phyloP scores from a whole-genome alignment of 1,140 invertebrate genomes.

The Matsumurasca onukii region DNA sequence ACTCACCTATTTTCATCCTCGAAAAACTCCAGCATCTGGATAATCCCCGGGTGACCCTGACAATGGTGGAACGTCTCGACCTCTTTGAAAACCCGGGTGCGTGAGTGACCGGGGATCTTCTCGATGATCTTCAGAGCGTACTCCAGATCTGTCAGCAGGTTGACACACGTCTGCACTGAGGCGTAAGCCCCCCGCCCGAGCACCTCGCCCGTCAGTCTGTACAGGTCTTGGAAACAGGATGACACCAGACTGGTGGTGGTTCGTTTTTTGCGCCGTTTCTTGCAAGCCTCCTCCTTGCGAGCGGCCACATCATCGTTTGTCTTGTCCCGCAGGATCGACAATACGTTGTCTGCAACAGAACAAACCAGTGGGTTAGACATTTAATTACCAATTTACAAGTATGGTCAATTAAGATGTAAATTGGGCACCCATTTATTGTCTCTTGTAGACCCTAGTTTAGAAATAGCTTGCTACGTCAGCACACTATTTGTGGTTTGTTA shows the following conservation, averaged over 20 bases:
- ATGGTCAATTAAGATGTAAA: too few relatives aligned
- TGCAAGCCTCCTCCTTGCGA: conserved; percentile 81
- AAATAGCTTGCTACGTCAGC: too few relatives aligned
- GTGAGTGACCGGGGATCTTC: conserved; percentile 89
- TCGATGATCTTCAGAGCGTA: conserved; percentile 98
- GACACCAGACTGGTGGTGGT: conserved; percentile 82
- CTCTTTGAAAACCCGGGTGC: conserved; percentile 93
- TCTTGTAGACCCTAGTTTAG: too few relatives aligned
- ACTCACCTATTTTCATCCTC: conserved; percentile 84
- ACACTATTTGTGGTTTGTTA: too few relatives aligned
- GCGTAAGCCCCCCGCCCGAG: conserved; percentile 96
- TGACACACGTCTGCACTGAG: conserved; percentile 90
- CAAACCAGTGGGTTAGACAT: too few relatives aligned
- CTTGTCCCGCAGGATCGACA: conserved; percentile 47
- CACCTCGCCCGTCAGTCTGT: conserved; percentile 92
- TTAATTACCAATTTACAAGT: too few relatives aligned
- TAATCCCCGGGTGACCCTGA: conserved; percentile 94
- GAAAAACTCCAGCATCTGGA: conserved; percentile 96
- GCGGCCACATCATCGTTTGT: conserved; percentile 55
- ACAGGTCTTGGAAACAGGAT: conserved; percentile 91
- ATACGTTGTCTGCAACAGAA: conserved; percentile 37
- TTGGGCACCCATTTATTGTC: too few relatives aligned
- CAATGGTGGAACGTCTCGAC: conserved; percentile 99
- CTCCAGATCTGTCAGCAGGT: conserved; percentile 87
- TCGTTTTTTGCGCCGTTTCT: conserved; percentile 84